A percentile compares a stretch with the other conserved stretches of the same genome.
Conservation (phyloP, 2,888 invertebrate species). For the Bruchidius siliquastri region DNA sequence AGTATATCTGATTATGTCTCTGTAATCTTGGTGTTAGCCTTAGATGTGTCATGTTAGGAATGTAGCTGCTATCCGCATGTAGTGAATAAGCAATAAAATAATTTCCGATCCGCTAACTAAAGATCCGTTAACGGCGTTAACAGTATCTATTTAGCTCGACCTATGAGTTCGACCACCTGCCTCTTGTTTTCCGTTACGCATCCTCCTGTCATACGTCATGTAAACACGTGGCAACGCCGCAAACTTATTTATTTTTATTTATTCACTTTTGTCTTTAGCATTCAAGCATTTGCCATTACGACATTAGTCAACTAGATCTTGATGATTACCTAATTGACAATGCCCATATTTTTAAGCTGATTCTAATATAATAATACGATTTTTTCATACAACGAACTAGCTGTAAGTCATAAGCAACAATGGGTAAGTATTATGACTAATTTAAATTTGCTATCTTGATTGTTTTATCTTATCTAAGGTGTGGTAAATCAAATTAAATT, state of each 20-base stretch:
- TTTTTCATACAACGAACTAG: conserved; percentile 1
- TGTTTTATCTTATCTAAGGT: conserved; percentile 2
- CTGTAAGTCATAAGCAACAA: background rate
- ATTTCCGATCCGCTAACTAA: too few relatives aligned
- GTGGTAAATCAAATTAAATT: conserved; percentile 1
- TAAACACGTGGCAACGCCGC: background rate
- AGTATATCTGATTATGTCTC: too few relatives aligned
- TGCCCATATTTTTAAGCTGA: background rate
- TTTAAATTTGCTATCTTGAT: background rate
- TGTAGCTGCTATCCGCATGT: too few relatives aligned
- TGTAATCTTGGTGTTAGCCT: too few relatives aligned
- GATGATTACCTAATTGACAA: background rate
- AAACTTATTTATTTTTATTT: background rate
- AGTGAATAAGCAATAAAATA: too few relatives aligned
- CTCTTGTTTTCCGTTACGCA: background rate
- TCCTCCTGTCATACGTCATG: background rate
- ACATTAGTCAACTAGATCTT: background rate
- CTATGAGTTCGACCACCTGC: background rate
- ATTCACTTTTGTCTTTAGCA: background rate
- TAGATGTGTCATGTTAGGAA: too few relatives aligned
- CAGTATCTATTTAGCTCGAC: too few relatives aligned
- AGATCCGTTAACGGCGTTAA: too few relatives aligned
- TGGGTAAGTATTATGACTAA: background rate
- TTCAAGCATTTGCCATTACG: background rate
- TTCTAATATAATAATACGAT: background rate